Conservation (phyloP, 2,888 invertebrate species). For the Panopea generosa region DNA sequence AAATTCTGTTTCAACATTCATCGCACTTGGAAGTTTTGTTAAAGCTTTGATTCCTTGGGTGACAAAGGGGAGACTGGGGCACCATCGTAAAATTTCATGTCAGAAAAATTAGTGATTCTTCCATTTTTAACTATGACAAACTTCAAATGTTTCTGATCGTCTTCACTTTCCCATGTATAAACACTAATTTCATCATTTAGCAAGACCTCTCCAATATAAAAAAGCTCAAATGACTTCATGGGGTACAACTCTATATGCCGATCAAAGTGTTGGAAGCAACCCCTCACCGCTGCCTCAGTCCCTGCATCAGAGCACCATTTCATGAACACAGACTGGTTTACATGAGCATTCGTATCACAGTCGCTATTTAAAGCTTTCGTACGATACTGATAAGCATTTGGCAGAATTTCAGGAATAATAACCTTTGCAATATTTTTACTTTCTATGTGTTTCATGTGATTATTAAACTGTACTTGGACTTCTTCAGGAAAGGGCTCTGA, state of each 20-base stretch:
- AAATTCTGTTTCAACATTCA: no score
- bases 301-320: constrained; percentile 40
- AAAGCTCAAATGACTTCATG: constrained; percentile 21
- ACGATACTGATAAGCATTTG: constrained; percentile 6
- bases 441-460: neutral
- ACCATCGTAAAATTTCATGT: constrained; percentile 17
- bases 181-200: constrained; percentile 21
- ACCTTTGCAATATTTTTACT: constrained; percentile 6
- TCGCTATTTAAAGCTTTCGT: constrained; percentile 39
- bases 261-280: constrained; percentile 10
- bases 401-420: neutral
- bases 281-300: constrained; percentile 6
- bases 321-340: constrained; percentile 32
- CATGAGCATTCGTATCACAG: constrained; percentile 35
- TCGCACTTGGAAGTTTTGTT: no score
- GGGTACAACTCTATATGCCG: constrained; percentile 36
- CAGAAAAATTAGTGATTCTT: constrained; percentile 7
- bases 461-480: constrained; percentile 2
- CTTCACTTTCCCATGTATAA: no score
- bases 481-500: constrained; percentile 15
- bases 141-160: no score
- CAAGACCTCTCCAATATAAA: constrained; percentile 36
- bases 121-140: neutral
- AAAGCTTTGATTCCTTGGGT: no score
- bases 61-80: no score